These are phyloP conservation scores for Lepas anatifera DNA, from an alignment of 2,888 invertebrate species.

Conservation along the genomic window DNA sequence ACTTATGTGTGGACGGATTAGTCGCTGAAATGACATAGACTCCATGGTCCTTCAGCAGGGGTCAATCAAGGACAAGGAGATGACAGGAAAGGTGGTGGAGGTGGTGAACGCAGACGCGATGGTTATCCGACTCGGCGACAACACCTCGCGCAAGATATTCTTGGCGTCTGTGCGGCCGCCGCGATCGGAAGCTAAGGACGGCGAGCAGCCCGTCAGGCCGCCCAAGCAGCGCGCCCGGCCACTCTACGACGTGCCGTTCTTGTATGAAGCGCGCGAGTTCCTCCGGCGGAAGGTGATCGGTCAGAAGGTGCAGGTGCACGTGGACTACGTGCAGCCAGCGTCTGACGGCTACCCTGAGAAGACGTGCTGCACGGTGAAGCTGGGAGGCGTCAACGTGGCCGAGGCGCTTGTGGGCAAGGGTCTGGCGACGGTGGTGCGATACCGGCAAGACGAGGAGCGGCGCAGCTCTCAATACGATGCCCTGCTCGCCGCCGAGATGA, in stretches of 20 bases:
- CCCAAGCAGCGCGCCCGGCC: slow-evolving; percentile 53
- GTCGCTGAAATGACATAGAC: neutral
- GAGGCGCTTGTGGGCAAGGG: slow-evolving; percentile 88
- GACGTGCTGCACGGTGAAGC: slow-evolving; percentile 79
- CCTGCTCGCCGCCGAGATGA: slow-evolving; percentile 79
- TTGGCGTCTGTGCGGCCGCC: slow-evolving; percentile 92
- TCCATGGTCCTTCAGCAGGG: slow-evolving; percentile 33
- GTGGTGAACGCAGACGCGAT: slow-evolving; percentile 90
- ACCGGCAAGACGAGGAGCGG: slow-evolving; percentile 91
- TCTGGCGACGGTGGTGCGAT: slow-evolving; percentile 79
- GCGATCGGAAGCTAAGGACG: neutral
- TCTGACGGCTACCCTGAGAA: slow-evolving; percentile 90
- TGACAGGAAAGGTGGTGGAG: slow-evolving; percentile 70
- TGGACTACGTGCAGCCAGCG: slow-evolving; percentile 94
- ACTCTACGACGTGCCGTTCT: slow-evolving; percentile 94
- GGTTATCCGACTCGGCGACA: slow-evolving; percentile 65
- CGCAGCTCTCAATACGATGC: slow-evolving; percentile 88
- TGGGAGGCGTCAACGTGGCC: slow-evolving; percentile 78
- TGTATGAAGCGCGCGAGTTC: slow-evolving; percentile 97
- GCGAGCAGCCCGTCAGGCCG: slow-evolving; percentile 51
- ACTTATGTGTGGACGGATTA: neutral
- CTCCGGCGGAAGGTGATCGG: slow-evolving; percentile 89
- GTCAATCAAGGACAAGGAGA: slow-evolving; percentile 67
- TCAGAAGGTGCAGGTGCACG: slow-evolving; percentile 78
- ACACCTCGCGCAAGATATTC: slow-evolving; percentile 77